Conservation (phyloP, 2,797 vertebrate species). For the Rhinoraja longicauda region DNA sequence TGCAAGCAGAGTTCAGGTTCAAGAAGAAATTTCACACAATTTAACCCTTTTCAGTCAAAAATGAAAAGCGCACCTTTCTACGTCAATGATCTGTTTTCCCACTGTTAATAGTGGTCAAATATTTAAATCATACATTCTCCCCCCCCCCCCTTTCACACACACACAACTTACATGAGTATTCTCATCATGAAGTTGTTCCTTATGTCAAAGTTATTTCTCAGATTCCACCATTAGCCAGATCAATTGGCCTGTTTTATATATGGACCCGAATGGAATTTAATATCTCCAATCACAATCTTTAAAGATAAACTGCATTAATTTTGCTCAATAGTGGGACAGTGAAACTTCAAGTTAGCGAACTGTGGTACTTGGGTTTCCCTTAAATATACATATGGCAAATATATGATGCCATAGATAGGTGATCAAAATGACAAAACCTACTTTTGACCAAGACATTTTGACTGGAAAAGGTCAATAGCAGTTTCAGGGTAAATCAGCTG, state of each 20-base stretch:
- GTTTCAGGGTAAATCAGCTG: neutral
- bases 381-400: neutral
- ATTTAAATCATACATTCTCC: neutral
- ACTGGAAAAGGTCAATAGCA: conserved; percentile 24
- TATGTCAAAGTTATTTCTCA: neutral
- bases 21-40: neutral
- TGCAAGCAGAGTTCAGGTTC: neutral
- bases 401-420: neutral
- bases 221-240: neutral
- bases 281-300: conserved; percentile 42
- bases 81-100: neutral
- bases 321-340: neutral
- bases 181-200: neutral
- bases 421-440: neutral
- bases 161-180: neutral
- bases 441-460: neutral
- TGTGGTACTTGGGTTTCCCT: neutral
- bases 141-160: too few species aligned
- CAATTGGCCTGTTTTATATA: neutral
- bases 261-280: neutral
- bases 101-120: neutral
- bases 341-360: neutral
- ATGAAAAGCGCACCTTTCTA: neutral
- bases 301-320: conserved; percentile 21
- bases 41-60: conserved; percentile 21